Evolutionary conservation across 2,797 vertebrate genomes (phyloP).

Genomic region (Coregonus sp.): DNA sequence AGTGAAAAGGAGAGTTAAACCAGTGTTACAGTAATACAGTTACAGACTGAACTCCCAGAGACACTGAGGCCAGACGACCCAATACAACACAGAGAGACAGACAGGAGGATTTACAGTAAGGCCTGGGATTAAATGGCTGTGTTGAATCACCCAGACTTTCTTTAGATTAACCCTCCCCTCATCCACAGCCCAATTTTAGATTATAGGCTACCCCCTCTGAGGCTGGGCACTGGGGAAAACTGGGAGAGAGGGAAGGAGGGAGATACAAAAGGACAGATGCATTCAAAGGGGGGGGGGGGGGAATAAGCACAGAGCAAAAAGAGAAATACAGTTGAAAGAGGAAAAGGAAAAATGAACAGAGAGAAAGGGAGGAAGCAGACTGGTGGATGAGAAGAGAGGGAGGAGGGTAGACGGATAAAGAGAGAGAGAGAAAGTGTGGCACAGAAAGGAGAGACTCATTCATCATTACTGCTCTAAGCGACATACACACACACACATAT

Average conservation of each 20-base stretch:
- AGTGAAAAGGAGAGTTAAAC: no score
- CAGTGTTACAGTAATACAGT: no score
- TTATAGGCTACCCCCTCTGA: background rate
- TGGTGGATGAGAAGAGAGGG: background rate
- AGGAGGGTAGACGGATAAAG: background rate
- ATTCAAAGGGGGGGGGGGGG: no score
- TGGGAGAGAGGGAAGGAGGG: no score
- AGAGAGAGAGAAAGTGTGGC: background rate
- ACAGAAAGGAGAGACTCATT: background rate
- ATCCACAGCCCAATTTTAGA: background rate
- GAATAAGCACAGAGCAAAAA: constrained; percentile 15
- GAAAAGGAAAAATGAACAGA: constrained; percentile 10
- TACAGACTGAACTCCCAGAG: no score
- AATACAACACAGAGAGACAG: background rate
- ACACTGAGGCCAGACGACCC: no score
- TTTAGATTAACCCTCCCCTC: constrained; percentile 52
- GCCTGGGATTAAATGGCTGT: constrained; percentile 40
- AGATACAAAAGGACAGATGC: no score
- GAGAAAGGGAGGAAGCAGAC: constrained; percentile 5
- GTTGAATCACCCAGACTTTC: constrained; percentile 55
- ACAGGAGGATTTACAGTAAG: background rate
- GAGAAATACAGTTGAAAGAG: constrained; percentile 11
- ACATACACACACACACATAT: constrained; percentile 13
- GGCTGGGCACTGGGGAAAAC: background rate
- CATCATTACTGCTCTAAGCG: constrained; percentile 33